These are phyloP conservation scores for Heteropelma amictum DNA, from an alignment of 2,888 invertebrate genomes.

Conservation along the genomic window DNA sequence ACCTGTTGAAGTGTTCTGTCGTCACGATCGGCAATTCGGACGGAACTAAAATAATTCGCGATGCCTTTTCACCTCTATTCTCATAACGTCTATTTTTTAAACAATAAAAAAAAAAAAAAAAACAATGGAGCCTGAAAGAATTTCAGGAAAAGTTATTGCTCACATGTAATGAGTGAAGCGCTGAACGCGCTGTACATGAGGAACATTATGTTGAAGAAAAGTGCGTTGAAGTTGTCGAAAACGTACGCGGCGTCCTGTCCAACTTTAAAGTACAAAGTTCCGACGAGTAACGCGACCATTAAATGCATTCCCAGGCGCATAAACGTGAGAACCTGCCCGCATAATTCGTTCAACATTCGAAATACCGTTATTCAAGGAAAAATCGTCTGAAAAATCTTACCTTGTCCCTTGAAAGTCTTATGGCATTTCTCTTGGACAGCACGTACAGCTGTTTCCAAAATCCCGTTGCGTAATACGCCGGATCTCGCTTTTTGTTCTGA, in stretches of 20 bases:
- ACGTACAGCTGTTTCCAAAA: constrained; percentile 81
- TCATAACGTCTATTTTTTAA: no score
- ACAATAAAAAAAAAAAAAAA: background rate
- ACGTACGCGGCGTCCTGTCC: constrained; percentile 92
- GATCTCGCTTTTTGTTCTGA: constrained; percentile 56
- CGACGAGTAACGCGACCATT: constrained; percentile 89
- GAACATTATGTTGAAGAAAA: constrained; percentile 96
- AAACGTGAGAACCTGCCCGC: constrained; percentile 84
- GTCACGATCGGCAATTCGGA: constrained; percentile 88
- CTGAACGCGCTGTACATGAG: constrained; percentile 96
- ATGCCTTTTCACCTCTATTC: no score
- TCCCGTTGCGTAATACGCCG: constrained; percentile 80
- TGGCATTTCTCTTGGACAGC: constrained; percentile 82
- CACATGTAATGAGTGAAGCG: constrained; percentile 93
- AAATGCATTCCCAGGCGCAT: constrained; percentile 89
- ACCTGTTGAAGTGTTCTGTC: constrained; percentile 92
- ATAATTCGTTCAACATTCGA: no score
- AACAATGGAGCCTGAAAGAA: background rate
- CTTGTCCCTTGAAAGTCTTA: constrained; percentile 85
- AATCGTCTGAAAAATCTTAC: constrained; percentile 66
- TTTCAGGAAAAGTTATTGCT: constrained; percentile 75
- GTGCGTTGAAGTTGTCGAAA: constrained; percentile 91
- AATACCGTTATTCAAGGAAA: no score
- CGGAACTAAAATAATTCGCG: constrained; percentile 84
- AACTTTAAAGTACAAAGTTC: constrained; percentile 89